phyloP scores from a whole-genome alignment of 2,113 vertebrate species.

The Crotophaga sulcirostris region DNA sequence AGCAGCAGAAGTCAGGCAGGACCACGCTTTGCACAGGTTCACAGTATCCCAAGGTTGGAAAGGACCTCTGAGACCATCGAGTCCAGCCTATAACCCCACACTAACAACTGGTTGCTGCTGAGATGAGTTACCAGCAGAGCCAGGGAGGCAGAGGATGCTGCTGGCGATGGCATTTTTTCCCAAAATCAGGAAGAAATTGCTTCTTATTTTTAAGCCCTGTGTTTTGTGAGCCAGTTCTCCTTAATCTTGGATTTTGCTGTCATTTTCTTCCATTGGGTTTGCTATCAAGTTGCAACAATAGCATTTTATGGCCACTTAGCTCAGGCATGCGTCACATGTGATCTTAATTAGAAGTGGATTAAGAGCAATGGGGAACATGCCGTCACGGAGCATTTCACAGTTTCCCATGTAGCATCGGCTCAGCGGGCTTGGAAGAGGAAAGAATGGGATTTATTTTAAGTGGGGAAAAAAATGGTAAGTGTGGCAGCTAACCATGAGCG shows the following conservation, averaged over 20 bases:
- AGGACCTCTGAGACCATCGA: no score
- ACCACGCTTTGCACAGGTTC: no score
- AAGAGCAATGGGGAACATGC: background rate
- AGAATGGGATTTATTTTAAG: background rate
- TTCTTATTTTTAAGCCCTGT: background rate
- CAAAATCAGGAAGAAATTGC: background rate
- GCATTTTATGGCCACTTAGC: background rate
- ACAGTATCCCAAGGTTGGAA: no score
- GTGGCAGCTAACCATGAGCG: fast-evolving
- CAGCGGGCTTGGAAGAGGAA: background rate
- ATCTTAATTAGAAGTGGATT: slow-evolving; percentile 28
- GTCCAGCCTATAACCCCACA: no score
- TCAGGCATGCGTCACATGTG: background rate
- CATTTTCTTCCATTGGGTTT: background rate
- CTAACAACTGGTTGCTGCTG: no score
- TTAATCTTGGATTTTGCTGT: slow-evolving; percentile 27
- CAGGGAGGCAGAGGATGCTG: background rate
- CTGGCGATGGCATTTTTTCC: background rate
- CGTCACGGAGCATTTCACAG: background rate
- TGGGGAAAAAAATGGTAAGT: background rate
- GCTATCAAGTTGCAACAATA: background rate
- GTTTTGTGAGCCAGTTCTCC: background rate
- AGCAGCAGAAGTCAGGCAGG: background rate
- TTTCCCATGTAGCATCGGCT: background rate
- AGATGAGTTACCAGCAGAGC: background rate